Evolutionary conservation across 2,888 invertebrate genomes (phyloP).

Genomic region (Microctonus aethiopoides): DNA sequence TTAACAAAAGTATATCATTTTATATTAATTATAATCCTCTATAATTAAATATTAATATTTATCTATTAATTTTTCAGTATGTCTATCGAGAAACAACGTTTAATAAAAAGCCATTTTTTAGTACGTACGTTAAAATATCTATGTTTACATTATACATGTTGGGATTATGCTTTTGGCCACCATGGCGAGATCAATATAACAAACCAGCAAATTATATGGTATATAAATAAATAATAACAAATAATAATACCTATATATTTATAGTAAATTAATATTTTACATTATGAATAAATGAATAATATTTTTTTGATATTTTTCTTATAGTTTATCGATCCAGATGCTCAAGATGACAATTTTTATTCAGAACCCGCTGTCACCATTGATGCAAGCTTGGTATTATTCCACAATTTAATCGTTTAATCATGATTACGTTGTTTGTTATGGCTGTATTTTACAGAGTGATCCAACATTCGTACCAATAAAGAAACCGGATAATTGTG

Average conservation of each 20-base stretch:
- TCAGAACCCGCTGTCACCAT: slow-evolving; percentile 67
- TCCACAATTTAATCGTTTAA: background rate
- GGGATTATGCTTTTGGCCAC: slow-evolving; percentile 88
- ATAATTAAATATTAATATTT: background rate
- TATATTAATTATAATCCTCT: background rate
- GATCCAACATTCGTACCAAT: slow-evolving; percentile 94
- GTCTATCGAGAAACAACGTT: slow-evolving; percentile 86
- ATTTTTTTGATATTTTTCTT: slow-evolving; percentile 60
- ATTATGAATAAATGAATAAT: slow-evolving; percentile 2
- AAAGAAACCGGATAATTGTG: slow-evolving; percentile 78
- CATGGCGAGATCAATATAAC: slow-evolving; percentile 89
- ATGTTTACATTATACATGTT: slow-evolving; percentile 92
- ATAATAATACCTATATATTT: too few relatives aligned
- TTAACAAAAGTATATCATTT: slow-evolving; percentile 82
- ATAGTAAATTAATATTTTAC: background rate
- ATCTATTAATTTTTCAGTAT: slow-evolving; percentile 72
- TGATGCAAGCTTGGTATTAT: slow-evolving; percentile 72
- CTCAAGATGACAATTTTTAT: slow-evolving; percentile 84
- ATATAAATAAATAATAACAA: slow-evolving; percentile 52
- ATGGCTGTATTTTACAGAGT: slow-evolving; percentile 71
- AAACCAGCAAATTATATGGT: slow-evolving; percentile 80
- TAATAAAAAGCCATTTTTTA: slow-evolving; percentile 91
- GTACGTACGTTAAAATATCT: slow-evolving; percentile 94
- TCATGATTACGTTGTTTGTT: background rate
- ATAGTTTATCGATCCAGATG: slow-evolving; percentile 79